Conservation (phyloP, 92 coral and sea anemone species). For the Zoanthus sociatus region DNA sequence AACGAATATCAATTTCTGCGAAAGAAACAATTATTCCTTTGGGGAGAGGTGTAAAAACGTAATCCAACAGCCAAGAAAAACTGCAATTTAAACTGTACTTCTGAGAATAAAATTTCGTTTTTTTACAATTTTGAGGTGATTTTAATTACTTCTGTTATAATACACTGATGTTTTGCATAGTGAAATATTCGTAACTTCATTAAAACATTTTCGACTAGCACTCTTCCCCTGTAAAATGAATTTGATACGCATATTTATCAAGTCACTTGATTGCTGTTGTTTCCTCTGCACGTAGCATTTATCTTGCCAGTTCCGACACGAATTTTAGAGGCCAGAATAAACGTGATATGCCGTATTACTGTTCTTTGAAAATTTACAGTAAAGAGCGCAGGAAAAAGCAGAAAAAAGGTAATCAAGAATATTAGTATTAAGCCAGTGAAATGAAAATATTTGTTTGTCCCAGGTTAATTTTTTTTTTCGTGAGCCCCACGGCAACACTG, state of each 20-base stretch:
- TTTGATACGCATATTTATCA: slow-evolving; percentile 31
- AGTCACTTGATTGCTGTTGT: slow-evolving; percentile 39
- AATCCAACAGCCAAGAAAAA: not conserved
- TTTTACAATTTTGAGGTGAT: not conserved
- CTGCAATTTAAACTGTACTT: not conserved
- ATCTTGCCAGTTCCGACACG: slow-evolving; percentile 46
- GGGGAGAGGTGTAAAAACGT: slow-evolving; percentile 12
- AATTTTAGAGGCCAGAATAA: not conserved
- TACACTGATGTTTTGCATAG: not conserved
- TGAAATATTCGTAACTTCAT: not conserved
- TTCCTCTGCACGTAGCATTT: slow-evolving; percentile 16
- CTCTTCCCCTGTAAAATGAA: slow-evolving; percentile 12
- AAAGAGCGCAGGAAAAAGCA: slow-evolving; percentile 39
- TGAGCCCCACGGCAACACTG: slow-evolving; percentile 33
- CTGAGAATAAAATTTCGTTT: not conserved
- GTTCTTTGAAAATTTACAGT: slow-evolving; percentile 47
- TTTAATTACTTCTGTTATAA: not conserved
- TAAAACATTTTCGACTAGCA: not conserved
- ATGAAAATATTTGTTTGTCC: not conserved
- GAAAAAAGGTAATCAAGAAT: slow-evolving; percentile 18
- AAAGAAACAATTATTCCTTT: not conserved
- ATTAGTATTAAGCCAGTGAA: not conserved
- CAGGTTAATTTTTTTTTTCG: slow-evolving; percentile 23
- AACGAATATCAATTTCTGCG: slow-evolving; percentile 34
- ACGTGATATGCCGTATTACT: slow-evolving; percentile 34